phyloP scores from a whole-genome alignment of 2,888 invertebrate genomes.

The Rotaria sp. region DNA sequence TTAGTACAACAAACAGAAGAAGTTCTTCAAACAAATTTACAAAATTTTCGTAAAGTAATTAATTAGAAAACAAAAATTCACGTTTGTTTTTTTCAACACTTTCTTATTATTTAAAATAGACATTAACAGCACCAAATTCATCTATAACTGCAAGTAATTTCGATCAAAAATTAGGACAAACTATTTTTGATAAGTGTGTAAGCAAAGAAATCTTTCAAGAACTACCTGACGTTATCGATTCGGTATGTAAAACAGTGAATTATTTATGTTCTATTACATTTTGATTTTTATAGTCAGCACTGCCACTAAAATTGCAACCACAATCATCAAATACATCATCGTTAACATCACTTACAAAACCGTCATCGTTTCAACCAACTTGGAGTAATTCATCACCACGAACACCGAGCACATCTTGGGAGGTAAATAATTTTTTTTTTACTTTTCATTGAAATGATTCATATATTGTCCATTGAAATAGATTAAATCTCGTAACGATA shows the following conservation, averaged over 20 bases:
- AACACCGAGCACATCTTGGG: not conserved
- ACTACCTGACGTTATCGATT: not conserved
- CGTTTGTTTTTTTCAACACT: not conserved
- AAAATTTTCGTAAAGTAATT: not conserved
- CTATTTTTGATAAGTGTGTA: slow-evolving; percentile 18
- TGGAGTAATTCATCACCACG: slow-evolving; percentile 13
- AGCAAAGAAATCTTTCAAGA: slow-evolving; percentile 29
- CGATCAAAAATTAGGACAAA: slow-evolving; percentile 19
- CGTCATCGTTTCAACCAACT: not conserved
- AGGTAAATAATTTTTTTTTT: not conserved
- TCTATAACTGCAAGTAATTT: not conserved
- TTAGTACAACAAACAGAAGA: not conserved
- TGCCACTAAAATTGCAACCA: not conserved
- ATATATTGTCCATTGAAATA: not conserved
- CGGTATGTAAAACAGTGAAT: not conserved
- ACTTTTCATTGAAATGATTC: not conserved
- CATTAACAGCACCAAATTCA: not conserved
- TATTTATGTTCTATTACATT: not conserved
- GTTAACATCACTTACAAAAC: not conserved
- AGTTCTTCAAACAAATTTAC: slow-evolving; percentile 7
- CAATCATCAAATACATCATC: not conserved
- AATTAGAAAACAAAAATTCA: not conserved
- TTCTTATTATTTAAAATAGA: not conserved
- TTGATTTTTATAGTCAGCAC: not conserved
- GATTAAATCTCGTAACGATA: slow-evolving; percentile 26